Evolutionary conservation across 2,113 vertebrate genomes (phyloP).

Genomic region (Apodemus sylvaticus): DNA sequence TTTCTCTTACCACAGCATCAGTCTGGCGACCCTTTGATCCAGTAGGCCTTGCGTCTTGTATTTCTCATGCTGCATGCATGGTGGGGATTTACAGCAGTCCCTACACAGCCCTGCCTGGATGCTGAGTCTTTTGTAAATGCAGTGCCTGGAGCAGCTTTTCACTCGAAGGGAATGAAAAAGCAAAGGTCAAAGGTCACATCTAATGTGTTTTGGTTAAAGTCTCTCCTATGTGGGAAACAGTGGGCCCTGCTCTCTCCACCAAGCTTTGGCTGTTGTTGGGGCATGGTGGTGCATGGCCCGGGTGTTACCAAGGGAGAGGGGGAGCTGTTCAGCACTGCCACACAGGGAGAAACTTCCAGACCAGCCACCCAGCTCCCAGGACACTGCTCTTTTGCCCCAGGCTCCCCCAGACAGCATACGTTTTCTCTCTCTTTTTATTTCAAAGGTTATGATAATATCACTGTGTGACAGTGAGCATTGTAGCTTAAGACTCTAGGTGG

Average conservation of each 20-base stretch:
- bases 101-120: background rate
- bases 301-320: slow-evolving; percentile 77
- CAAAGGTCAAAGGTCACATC: slow-evolving; percentile 60
- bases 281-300: slow-evolving; percentile 57
- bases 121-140: slow-evolving; percentile 52
- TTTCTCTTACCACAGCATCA: slow-evolving; percentile 35
- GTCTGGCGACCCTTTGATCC: background rate
- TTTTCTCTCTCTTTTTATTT: background rate
- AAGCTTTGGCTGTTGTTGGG: slow-evolving; percentile 55
- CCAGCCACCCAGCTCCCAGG: slow-evolving; percentile 76
- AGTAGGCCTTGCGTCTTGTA: background rate
- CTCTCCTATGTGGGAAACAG: background rate
- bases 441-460: slow-evolving; percentile 72
- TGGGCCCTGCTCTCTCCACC: slow-evolving; percentile 5
- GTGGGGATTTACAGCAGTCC: slow-evolving; percentile 1
- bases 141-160: slow-evolving; percentile 28
- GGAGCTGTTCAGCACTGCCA: background rate
- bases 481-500: slow-evolving; percentile 64
- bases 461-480: slow-evolving; percentile 61
- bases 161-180: slow-evolving; percentile 39
- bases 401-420: slow-evolving; percentile 28
- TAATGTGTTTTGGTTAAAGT: slow-evolving; percentile 56
- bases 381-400: slow-evolving; percentile 59
- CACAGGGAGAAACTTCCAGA: slow-evolving; percentile 60
- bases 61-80: slow-evolving; percentile 20